These are phyloP conservation scores for Synergus itoensis DNA, from an alignment of 2,888 invertebrate genomes.

Conservation along the genomic window DNA sequence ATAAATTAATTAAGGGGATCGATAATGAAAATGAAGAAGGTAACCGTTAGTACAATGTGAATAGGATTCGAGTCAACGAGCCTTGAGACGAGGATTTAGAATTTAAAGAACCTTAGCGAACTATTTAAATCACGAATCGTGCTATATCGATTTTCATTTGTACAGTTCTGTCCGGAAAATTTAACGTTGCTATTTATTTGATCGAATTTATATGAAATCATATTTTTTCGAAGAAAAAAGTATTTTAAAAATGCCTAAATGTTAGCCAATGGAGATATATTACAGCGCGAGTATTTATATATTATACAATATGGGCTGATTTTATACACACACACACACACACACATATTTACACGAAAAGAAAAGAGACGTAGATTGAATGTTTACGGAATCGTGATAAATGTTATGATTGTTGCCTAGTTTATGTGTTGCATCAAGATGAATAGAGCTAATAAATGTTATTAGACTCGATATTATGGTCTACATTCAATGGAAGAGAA, in stretches of 20 bases:
- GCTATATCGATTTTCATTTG: not conserved
- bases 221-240: not conserved
- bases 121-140: not conserved
- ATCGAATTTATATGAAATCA: not conserved
- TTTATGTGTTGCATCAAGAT: slow-evolving; percentile 69
- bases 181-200: not conserved
- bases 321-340: slow-evolving; percentile 64
- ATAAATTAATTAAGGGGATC: slow-evolving; percentile 38
- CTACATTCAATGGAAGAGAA: not conserved
- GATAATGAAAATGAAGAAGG: slow-evolving; percentile 54
- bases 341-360: slow-evolving; percentile 63
- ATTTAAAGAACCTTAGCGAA: slow-evolving; percentile 18
- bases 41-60: slow-evolving; percentile 68
- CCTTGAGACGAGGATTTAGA: slow-evolving; percentile 41
- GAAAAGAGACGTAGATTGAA: slow-evolving; percentile 63
- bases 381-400: slow-evolving; percentile 69
- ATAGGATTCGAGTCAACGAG: slow-evolving; percentile 60
- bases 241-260: slow-evolving; percentile 58
- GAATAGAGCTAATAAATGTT: slow-evolving; percentile 72
- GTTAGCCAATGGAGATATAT: slow-evolving; percentile 57
- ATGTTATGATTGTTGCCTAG: slow-evolving; percentile 74
- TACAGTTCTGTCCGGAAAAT: not conserved
- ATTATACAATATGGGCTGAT: slow-evolving; percentile 64
- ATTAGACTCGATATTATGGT: slow-evolving; percentile 58
- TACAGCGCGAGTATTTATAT: slow-evolving; percentile 58